A percentile compares a stretch with the other conserved stretches of the same genome.
Evolutionary conservation across 2,797 vertebrate species (phyloP).

Genomic region (Tangara arthus): DNA sequence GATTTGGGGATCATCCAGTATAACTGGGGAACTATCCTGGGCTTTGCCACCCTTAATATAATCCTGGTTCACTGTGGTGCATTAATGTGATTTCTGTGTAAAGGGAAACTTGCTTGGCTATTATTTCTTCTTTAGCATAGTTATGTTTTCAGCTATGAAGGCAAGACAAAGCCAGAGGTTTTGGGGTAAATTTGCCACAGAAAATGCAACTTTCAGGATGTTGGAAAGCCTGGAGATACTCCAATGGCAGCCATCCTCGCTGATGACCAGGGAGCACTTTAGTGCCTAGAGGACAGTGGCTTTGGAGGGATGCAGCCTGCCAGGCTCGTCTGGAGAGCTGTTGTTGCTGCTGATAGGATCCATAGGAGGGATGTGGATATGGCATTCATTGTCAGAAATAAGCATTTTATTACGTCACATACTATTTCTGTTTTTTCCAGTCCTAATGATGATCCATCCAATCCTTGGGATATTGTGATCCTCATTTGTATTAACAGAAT

Average conservation of each 20-base stretch:
- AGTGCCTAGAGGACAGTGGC: neutral
- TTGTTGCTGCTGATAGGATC: neutral
- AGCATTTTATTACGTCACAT: accelerated
- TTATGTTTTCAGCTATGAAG: slow-evolving; percentile 22
- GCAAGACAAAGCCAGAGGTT: neutral
- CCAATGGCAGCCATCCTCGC: neutral
- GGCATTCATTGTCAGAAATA: neutral
- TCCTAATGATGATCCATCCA: neutral
- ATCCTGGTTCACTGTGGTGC: neutral
- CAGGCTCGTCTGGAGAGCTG: neutral
- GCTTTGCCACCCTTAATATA: neutral
- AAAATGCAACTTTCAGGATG: neutral
- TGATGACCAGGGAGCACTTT: neutral
- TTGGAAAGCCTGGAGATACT: neutral
- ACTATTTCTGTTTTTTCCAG: neutral
- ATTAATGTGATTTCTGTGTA: neutral
- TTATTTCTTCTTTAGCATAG: neutral
- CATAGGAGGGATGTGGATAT: neutral
- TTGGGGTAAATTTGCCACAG: neutral
- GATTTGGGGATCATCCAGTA: neutral
- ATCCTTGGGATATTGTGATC: neutral
- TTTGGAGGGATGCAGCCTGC: neutral
- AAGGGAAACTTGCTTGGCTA: neutral
- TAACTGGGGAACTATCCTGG: neutral
- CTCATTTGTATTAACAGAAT: neutral